Evolutionary conservation across 2,888 invertebrate species (phyloP), one percentile per base, ranked within the genome.

Genomic region (Rotaria magnacalcarata): DNA sequence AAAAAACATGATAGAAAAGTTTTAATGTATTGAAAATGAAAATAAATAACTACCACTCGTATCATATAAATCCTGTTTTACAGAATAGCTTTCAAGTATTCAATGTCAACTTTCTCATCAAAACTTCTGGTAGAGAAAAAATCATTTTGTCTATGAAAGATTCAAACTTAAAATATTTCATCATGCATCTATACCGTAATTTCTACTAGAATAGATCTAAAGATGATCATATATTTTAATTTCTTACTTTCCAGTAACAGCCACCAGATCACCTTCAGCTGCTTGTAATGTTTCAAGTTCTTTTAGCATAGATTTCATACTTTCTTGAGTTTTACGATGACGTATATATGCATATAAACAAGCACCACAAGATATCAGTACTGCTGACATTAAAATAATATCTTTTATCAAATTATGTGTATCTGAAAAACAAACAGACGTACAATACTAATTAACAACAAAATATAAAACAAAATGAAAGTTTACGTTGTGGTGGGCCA

Each of bases 401-500:
- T 86, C 86, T 56, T 86, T 86, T 0, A 86, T 27, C 10, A 86
- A 27, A 54, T 86, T 86, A 75, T 86, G 85, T 19, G 80, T 85
- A 47, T 85, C 85, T 85, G 10, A 54, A 54, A 24, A n/a, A 60
- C 6, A 34, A 52, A 3, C 8, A 52, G 4, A 3, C 14, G 16
- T 52, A 3, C 4, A 52, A 52, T n/a, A 41, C 8, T 11, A 11
- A 19, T 24, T 21, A 34, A 34, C 21, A 16, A 84, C 47, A 14
- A 58, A 6, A 24, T 8, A 24, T 14, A 34, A 8, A 58, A 8
- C 52, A 14, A 52, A 52, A 16, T 16, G 52, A 34, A 56, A 19
- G 88, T 91, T 90, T 93, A 96, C 96, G 95, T 94, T 96, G 96
- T 52, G 97, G 96, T 87, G 96, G 96, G 84, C 99, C 99, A 92